Evolutionary conservation across 1,140 invertebrate species (phyloP).

Genomic region (Cephus cinctus): DNA sequence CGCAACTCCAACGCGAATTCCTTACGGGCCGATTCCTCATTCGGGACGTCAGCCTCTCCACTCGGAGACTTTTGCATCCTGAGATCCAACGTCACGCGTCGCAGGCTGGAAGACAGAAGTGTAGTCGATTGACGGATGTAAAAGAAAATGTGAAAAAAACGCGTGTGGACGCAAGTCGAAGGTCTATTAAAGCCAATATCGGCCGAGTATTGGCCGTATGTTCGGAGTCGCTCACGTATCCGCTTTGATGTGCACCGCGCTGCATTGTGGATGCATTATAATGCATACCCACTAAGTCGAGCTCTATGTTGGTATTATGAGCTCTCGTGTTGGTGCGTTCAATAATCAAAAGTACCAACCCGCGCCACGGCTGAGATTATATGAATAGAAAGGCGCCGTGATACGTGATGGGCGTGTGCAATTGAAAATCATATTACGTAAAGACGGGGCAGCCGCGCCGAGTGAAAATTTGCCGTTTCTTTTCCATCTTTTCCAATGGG

Average conservation of each 20-base stretch:
- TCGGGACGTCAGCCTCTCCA: too few relatives aligned
- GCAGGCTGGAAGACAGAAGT: too few relatives aligned
- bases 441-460: conserved; percentile 14
- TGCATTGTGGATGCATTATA: conserved; percentile 49
- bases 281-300: conserved; percentile 35
- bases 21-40: too few relatives aligned
- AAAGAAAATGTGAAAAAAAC: too few relatives aligned
- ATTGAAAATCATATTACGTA: conserved; percentile 41
- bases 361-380: conserved; percentile 28
- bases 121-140: too few relatives aligned
- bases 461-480: conserved; percentile 32
- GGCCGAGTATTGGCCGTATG: too few relatives aligned
- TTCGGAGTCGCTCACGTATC: conserved; percentile 44
- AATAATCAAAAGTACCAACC: conserved; percentile 38
- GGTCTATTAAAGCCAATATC: too few relatives aligned
- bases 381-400: conserved; percentile 39
- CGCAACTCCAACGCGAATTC: too few relatives aligned
- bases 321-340: conserved; percentile 28
- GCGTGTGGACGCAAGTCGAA: too few relatives aligned
- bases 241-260: conserved; percentile 47
- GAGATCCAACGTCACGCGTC: too few relatives aligned
- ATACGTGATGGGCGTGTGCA: conserved; percentile 41
- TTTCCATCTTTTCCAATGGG: too few relatives aligned
- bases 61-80: too few relatives aligned
- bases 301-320: conserved; percentile 37